Evolutionary conservation across 2,797 vertebrate genomes (phyloP).

Genomic region (Urocyon cinereoargenteus): DNA sequence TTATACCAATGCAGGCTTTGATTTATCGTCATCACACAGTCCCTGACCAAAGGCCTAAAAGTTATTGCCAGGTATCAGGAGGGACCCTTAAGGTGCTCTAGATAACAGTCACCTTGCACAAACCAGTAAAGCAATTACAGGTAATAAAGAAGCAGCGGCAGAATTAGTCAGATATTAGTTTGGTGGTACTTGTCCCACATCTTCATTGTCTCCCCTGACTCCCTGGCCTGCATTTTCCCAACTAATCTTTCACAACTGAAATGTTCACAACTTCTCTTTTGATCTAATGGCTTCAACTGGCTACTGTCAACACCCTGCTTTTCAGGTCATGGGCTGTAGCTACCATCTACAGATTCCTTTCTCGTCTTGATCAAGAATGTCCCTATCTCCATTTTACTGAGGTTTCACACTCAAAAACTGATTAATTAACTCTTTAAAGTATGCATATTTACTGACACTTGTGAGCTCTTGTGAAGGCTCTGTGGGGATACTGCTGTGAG

Average conservation of each 20-base stretch:
- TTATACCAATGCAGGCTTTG: background rate
- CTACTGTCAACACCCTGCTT: background rate
- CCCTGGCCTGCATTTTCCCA: background rate
- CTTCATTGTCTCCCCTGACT: background rate
- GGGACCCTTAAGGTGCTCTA: background rate
- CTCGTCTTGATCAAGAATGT: background rate
- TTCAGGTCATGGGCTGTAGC: background rate
- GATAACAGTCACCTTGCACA: background rate
- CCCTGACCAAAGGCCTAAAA: background rate
- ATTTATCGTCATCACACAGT: background rate
- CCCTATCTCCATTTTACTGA: background rate
- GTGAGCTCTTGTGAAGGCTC: background rate
- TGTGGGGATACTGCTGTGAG: background rate
- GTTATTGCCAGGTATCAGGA: background rate
- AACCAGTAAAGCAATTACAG: background rate
- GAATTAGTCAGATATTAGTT: background rate
- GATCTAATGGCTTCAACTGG: background rate
- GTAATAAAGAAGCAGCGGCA: background rate
- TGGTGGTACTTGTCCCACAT: background rate
- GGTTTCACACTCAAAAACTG: background rate
- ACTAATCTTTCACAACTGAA: background rate
- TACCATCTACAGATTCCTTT: background rate
- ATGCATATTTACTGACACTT: background rate
- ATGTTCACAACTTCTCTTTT: background rate
- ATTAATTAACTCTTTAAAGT: conserved; percentile 1